Evolutionary conservation across 2,888 invertebrate species (phyloP).

Genomic region (Syrista parreyssii): DNA sequence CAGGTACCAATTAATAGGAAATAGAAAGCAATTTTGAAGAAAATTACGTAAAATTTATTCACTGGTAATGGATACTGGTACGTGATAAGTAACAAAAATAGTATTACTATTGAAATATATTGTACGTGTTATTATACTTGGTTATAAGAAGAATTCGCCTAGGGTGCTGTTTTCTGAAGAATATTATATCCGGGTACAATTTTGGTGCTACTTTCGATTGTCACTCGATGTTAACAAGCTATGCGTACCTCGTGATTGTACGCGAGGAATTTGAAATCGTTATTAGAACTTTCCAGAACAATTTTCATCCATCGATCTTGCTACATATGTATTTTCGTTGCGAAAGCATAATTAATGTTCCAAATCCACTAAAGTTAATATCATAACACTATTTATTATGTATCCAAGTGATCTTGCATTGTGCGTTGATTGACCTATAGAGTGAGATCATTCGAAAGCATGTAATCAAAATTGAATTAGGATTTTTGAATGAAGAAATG

Average conservation of each 20-base stretch:
- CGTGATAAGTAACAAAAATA: neutral
- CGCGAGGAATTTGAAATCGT: constrained; percentile 18
- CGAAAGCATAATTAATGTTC: neutral
- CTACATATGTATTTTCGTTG: constrained; percentile 1
- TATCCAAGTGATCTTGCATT: neutral
- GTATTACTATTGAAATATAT: neutral
- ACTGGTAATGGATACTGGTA: neutral
- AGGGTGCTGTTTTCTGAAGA: neutral
- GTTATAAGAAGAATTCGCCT: neutral
- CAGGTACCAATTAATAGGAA: neutral
- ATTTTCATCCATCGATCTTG: neutral
- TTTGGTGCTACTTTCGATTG: constrained; percentile 33
- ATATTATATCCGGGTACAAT: constrained; percentile 5
- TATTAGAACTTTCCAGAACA: constrained; percentile 17
- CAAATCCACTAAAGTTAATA: neutral
- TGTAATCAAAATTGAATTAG: neutral
- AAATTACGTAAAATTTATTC: neutral
- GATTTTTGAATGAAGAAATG: neutral
- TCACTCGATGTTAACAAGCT: constrained; percentile 22
- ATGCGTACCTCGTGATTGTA: constrained; percentile 6
- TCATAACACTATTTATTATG: neutral
- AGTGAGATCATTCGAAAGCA: neutral
- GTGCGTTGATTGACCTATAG: neutral
- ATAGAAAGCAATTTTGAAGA: neutral
- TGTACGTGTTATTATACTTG: neutral